Percentiles rank a stretch among this genome's conserved stretches.
phyloP scores from a whole-genome alignment of 2,888 invertebrate genomes.

The Eilema griseolum region DNA sequence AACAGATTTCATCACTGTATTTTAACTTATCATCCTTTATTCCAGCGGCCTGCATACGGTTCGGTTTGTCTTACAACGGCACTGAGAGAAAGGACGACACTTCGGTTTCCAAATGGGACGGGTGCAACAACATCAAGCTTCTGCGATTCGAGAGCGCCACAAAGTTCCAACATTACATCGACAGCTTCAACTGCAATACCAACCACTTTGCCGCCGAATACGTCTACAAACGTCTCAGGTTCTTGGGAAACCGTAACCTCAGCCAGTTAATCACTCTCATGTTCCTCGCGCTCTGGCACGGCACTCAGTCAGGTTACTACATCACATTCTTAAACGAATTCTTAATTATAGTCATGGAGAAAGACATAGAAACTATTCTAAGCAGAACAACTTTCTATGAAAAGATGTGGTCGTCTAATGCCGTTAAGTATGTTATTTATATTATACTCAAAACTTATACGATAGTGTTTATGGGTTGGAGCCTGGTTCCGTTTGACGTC shows the following conservation, averaged over 20 bases:
- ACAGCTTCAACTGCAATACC: conserved; percentile 98
- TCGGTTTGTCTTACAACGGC: conserved; percentile 95
- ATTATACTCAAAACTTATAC: conserved; percentile 90
- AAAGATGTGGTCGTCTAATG: conserved; percentile 71
- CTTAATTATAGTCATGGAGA: conserved; percentile 94
- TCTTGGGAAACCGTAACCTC: conserved; percentile 92
- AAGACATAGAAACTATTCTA: conserved; percentile 89
- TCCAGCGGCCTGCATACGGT: conserved; percentile 83
- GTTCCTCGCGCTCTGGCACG: conserved; percentile 98
- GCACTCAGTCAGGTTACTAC: conserved; percentile 97
- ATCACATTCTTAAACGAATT: conserved; percentile 97
- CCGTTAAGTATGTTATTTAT: conserved; percentile 81
- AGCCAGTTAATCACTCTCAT: conserved; percentile 94
- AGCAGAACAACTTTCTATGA: conserved; percentile 81
- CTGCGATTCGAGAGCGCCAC: conserved; percentile 93
- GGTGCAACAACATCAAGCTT: conserved; percentile 96
- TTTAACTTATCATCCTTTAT: conserved; percentile 48
- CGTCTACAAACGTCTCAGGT: conserved; percentile 96
- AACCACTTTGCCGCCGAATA: conserved; percentile 98
- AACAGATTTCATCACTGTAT: background rate
- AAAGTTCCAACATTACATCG: conserved; percentile 95
- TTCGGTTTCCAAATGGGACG: conserved; percentile 90
- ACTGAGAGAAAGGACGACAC: conserved; percentile 83
- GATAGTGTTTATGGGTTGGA: conserved; percentile 94
- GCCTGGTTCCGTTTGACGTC: conserved; percentile 91